A percentile compares a stretch with the other conserved stretches of the same genome.
phyloP scores from a whole-genome alignment of 2,113 vertebrate genomes.

The Trinectes maculatus region DNA sequence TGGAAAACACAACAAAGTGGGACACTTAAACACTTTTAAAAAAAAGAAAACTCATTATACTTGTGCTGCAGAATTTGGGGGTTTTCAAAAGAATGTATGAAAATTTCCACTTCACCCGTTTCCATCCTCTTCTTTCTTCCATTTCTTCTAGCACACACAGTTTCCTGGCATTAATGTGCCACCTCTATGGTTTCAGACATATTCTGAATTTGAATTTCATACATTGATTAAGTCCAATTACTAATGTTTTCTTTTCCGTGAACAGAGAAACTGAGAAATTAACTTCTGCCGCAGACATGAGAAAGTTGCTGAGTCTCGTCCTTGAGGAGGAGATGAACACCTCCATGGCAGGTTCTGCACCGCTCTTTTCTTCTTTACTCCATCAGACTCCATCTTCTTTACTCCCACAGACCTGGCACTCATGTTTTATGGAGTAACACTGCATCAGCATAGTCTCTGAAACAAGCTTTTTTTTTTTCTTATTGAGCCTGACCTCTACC shows the following conservation, averaged over 20 bases:
- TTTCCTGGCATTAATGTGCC: conserved; percentile 4
- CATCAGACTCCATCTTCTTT: conserved; percentile 7
- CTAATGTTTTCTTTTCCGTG: background rate
- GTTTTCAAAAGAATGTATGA: conserved; percentile 66
- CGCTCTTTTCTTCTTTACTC: conserved; percentile 32
- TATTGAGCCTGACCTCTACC: conserved; percentile 57
- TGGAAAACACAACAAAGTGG: conserved; percentile 75
- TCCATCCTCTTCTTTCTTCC: conserved; percentile 16
- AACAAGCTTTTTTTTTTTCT: conserved; percentile 52
- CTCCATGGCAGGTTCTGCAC: conserved; percentile 39
- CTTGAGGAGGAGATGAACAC: conserved; percentile 26
- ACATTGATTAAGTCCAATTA: no score
- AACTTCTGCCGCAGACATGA: conserved; percentile 34
- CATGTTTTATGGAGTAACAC: conserved; percentile 60
- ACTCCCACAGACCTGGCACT: conserved; percentile 7
- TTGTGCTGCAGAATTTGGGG: conserved; percentile 57
- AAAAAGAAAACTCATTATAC: conserved; percentile 81
- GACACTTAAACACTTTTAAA: conserved; percentile 82
- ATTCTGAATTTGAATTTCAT: no score
- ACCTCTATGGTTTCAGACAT: no score
- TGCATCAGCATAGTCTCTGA: conserved; percentile 41
- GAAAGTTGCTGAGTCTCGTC: conserved; percentile 35
- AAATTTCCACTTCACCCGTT: conserved; percentile 15
- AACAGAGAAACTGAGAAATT: conserved; percentile 41
- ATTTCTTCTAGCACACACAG: background rate